Evolutionary conservation across 1,140 invertebrate genomes (phyloP).

Genomic region (Drosophila kurseongensis): DNA sequence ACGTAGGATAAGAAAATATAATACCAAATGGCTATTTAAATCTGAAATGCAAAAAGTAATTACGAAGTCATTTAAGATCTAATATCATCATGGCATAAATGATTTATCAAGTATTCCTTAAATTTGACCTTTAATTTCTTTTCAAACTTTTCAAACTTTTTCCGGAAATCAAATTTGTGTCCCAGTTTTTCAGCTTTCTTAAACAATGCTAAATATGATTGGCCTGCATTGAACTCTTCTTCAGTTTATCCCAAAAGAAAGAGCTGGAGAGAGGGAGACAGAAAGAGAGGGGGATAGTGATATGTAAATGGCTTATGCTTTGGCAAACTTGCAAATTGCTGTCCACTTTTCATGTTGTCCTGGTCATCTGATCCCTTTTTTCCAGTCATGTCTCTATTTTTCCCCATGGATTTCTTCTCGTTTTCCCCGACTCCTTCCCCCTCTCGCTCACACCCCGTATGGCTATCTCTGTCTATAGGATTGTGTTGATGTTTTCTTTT

Average conservation of each 20-base stretch:
- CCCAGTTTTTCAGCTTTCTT: not conserved
- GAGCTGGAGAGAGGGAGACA: not conserved
- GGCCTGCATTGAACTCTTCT: conserved; percentile 2
- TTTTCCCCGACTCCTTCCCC: conserved; percentile 2
- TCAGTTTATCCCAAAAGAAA: not conserved
- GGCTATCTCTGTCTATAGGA: not conserved
- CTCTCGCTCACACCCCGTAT: not conserved
- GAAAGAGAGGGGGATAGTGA: not conserved
- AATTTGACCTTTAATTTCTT: too few relatives aligned
- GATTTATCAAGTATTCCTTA: too few relatives aligned
- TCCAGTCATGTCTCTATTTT: conserved; percentile 29
- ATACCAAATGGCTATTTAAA: too few relatives aligned
- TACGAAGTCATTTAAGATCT: too few relatives aligned
- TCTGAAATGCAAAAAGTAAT: too few relatives aligned
- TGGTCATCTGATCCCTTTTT: conserved; percentile 33
- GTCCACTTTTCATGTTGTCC: conserved; percentile 71
- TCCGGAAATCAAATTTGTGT: not conserved
- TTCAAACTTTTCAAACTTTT: too few relatives aligned
- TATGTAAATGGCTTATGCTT: conserved; percentile 30
- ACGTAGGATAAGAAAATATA: too few relatives aligned
- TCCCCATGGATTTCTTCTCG: not conserved
- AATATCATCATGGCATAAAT: too few relatives aligned
- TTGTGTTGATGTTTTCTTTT: conserved; percentile 51
- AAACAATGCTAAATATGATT: conserved; percentile 1
- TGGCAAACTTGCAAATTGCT: conserved; percentile 66